These are phyloP conservation scores for Drosophila nannoptera DNA, from an alignment of 1,140 invertebrate genomes.

Conservation along the genomic window DNA sequence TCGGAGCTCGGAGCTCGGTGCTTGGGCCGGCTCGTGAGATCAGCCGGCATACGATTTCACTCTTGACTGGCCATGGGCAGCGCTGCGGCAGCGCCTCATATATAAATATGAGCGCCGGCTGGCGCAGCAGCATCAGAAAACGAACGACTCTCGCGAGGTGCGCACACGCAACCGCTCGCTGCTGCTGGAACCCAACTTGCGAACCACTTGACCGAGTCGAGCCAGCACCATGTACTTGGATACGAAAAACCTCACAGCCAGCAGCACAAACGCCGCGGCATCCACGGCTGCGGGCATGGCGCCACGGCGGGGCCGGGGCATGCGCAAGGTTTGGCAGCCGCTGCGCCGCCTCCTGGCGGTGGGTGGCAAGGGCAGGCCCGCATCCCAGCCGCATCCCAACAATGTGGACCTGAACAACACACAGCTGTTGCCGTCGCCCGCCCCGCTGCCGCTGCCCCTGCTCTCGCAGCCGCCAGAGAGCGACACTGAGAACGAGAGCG, in stretches of 20 bases:
- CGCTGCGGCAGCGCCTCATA: constrained; percentile 67
- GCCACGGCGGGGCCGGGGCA: constrained; percentile 41
- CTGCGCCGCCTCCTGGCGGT: constrained; percentile 61
- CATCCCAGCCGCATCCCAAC: constrained; percentile 65
- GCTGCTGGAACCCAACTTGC: constrained; percentile 25
- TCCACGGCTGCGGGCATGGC: constrained; percentile 13
- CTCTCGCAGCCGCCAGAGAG: too few species aligned
- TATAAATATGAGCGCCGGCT: constrained; percentile 74
- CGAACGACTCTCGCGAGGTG: constrained; percentile 74
- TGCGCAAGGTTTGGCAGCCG: constrained; percentile 71
- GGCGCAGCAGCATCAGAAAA: constrained; percentile 78
- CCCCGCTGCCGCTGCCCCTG: constrained; percentile 3
- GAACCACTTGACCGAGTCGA: constrained; percentile 25
- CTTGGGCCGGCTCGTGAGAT: constrained; percentile 61
- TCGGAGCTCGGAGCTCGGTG: constrained; percentile 48
- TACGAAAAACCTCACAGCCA: constrained; percentile 68
- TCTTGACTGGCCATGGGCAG: constrained; percentile 72
- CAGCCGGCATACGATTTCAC: constrained; percentile 74
- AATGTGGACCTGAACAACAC: constrained; percentile 77
- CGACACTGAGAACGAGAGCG: constrained; percentile 18
- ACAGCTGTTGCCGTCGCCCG: constrained; percentile 26
- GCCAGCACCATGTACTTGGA: constrained; percentile 69
- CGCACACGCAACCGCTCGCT: constrained; percentile 72
- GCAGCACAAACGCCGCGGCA: constrained; percentile 34
- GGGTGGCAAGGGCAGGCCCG: constrained; percentile 54